phyloP scores from a whole-genome alignment of 2,113 vertebrate species.

The Donacobius atricapilla region DNA sequence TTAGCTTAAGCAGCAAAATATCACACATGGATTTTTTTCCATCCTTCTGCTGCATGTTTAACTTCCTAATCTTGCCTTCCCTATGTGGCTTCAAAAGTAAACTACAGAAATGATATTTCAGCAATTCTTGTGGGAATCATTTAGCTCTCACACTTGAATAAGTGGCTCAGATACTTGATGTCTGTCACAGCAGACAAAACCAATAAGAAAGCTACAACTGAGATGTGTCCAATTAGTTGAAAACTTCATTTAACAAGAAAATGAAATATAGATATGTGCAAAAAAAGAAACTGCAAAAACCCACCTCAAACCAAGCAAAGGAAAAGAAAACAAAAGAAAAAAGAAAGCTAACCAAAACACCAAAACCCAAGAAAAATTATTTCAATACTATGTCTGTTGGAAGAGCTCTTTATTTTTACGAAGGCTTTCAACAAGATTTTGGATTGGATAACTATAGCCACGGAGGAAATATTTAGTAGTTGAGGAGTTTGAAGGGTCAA shows the following conservation, averaged over 20 bases:
- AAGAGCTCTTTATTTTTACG: not conserved
- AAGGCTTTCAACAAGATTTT: not conserved
- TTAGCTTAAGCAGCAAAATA: not conserved
- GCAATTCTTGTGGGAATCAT: not conserved
- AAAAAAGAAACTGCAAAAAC: not conserved
- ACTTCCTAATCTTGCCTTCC: not conserved
- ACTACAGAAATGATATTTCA: not conserved
- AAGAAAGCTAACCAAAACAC: not conserved
- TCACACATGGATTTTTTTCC: not conserved
- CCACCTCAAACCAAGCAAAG: not conserved
- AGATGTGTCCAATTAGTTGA: not conserved
- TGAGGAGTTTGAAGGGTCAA: not conserved
- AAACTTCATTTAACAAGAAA: not conserved
- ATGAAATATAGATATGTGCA: not conserved
- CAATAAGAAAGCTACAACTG: not conserved
- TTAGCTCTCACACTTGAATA: not conserved
- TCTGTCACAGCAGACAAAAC: not conserved
- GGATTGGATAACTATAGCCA: not conserved
- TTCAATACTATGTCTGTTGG: not conserved
- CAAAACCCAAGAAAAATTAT: not conserved
- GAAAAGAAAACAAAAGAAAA: not conserved
- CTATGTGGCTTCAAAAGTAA: not conserved
- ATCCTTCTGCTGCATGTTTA: not conserved
- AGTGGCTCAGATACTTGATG: not conserved
- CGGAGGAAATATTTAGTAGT: not conserved